These are phyloP conservation scores for Scortum barcoo DNA, from an alignment of 2,113 vertebrate species.

Conservation along the genomic window DNA sequence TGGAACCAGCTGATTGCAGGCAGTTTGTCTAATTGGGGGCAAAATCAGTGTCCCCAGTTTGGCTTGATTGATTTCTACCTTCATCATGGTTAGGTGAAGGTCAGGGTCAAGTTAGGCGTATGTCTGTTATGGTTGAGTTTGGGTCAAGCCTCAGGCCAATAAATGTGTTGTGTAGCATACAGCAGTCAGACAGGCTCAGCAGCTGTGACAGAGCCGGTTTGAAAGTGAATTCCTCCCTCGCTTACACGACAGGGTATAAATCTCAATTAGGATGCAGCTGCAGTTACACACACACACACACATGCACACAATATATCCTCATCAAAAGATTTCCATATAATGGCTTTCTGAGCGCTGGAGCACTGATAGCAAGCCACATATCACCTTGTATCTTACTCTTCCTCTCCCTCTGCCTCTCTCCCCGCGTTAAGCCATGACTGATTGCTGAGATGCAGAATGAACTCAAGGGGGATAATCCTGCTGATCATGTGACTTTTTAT, in stretches of 20 bases:
- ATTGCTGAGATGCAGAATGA: constrained; percentile 71
- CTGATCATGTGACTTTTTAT: constrained; percentile 69
- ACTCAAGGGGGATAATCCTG: constrained; percentile 72
- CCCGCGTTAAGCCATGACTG: constrained; percentile 65
- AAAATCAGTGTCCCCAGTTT: background rate
- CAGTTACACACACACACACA: constrained; percentile 35
- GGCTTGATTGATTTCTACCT: constrained; percentile 1
- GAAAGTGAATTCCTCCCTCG: constrained; percentile 69
- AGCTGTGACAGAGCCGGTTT: constrained; percentile 71
- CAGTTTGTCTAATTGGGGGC: background rate
- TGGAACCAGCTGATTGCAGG: constrained; percentile 24
- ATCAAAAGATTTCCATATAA: constrained; percentile 68
- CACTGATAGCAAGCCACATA: constrained; percentile 50
- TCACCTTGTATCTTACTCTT: constrained; percentile 59
- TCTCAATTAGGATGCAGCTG: constrained; percentile 78
- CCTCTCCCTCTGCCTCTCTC: constrained; percentile 31
- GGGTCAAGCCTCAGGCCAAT: constrained; percentile 27
- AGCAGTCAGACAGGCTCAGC: constrained; percentile 61
- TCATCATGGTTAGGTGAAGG: constrained; percentile 2
- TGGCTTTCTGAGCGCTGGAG: constrained; percentile 51
- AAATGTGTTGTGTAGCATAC: constrained; percentile 53
- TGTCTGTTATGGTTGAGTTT: constrained; percentile 43
- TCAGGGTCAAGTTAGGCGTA: background rate
- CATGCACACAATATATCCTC: constrained; percentile 51
- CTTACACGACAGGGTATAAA: constrained; percentile 72